Percentiles rank a stretch among this genome's conserved stretches.
Conservation (phyloP, 2,888 invertebrate genomes). For the Diplolepis rosae region DNA sequence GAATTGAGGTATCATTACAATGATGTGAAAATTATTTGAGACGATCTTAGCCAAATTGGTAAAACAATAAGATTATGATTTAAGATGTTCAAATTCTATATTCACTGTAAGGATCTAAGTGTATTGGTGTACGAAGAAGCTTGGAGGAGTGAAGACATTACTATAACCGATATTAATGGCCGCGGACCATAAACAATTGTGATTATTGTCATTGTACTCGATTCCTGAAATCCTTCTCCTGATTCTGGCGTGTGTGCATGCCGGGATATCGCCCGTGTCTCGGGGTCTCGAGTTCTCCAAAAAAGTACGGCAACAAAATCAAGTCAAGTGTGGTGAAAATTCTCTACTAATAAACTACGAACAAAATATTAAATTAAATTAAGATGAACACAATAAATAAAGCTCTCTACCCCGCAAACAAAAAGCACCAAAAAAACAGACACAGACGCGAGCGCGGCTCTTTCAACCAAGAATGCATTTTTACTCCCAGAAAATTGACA, state of each 20-base stretch:
- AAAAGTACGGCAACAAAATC: conserved; percentile 63
- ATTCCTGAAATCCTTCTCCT: conserved; percentile 64
- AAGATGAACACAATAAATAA: conserved; percentile 71
- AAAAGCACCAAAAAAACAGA: conserved; percentile 70
- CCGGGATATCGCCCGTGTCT: conserved; percentile 65
- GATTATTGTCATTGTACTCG: conserved; percentile 65
- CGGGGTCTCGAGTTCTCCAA: conserved; percentile 71
- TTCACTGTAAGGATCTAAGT: not conserved
- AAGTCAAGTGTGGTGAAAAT: conserved; percentile 69
- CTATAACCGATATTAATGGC: not conserved
- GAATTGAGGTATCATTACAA: no score
- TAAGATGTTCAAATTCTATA: no score
- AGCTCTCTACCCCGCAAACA: conserved; percentile 81
- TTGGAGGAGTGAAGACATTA: not conserved
- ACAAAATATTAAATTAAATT: conserved; percentile 62
- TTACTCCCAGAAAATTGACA: not conserved
- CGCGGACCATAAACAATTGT: conserved; percentile 12
- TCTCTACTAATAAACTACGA: conserved; percentile 70
- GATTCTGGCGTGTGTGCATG: conserved; percentile 68
- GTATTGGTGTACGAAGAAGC: not conserved
- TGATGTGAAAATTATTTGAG: not conserved
- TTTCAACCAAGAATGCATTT: not conserved
- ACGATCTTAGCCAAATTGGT: no score
- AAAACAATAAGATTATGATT: no score
- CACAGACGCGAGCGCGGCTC: conserved; percentile 39